A percentile compares a stretch with the other conserved stretches of the same genome.
phyloP scores from a whole-genome alignment of 2,888 invertebrate species.

The Branchellion lobata region DNA sequence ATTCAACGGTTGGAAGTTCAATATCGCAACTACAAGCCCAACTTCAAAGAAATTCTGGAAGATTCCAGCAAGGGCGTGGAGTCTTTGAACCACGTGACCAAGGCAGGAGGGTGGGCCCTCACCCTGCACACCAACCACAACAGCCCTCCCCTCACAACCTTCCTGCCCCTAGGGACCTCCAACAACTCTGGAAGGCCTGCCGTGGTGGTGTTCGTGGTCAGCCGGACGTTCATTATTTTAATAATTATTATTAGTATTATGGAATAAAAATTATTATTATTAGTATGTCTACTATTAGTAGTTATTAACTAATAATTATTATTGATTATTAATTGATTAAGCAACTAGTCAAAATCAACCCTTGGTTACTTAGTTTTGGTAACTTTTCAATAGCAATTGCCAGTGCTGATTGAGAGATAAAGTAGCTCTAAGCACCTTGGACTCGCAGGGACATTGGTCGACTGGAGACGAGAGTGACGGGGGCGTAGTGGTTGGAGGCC shows the following conservation, averaged over 20 bases:
- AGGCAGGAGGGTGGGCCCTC: conserved; percentile 55
- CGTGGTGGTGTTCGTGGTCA: conserved; percentile 1
- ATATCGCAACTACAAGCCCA: neutral
- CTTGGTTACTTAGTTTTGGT: too few relatives aligned
- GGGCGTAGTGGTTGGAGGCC: conserved; percentile 55
- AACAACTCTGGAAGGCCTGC: conserved; percentile 56
- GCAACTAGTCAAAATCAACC: too few relatives aligned
- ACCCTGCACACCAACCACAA: conserved; percentile 56
- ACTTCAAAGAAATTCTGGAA: conserved; percentile 36
- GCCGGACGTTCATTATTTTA: neutral
- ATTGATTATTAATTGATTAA: too few relatives aligned
- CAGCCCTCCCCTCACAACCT: conserved; percentile 55
- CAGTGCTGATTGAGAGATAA: too few relatives aligned
- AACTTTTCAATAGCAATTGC: too few relatives aligned
- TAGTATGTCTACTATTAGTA: neutral
- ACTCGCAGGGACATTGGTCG: conserved; percentile 54
- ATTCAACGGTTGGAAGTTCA: neutral
- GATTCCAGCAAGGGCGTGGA: conserved; percentile 30
- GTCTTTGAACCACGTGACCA: conserved; percentile 56
- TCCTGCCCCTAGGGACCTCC: conserved; percentile 54
- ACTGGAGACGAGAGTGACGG: conserved; percentile 55
- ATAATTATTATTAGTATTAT: neutral
- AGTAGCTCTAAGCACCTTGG: too few relatives aligned
- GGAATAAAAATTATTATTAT: neutral
- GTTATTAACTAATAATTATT: too few relatives aligned